Evolutionary conservation across 2,113 vertebrate species (phyloP).

Genomic region (Recurvirostra avosetta): DNA sequence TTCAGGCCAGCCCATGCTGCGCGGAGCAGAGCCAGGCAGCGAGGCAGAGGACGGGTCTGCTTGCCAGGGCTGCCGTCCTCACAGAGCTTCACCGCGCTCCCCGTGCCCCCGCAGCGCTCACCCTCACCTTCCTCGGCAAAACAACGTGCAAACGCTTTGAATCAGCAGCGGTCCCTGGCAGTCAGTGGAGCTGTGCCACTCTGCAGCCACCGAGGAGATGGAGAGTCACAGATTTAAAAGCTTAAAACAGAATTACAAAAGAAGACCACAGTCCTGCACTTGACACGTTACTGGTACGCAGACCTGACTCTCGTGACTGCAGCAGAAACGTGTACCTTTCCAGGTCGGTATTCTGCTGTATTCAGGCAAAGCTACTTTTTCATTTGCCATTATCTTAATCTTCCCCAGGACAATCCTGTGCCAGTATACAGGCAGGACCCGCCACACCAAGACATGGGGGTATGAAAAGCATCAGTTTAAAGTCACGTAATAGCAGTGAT

Average conservation of each 20-base stretch:
- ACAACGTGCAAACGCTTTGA: rapidly evolving
- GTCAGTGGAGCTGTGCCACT: neutral
- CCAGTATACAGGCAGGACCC: neutral
- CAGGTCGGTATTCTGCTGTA: neutral
- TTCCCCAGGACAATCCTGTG: neutral
- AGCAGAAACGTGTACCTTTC: neutral
- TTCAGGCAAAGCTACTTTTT: neutral
- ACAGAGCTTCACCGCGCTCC: rapidly evolving
- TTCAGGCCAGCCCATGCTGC: neutral
- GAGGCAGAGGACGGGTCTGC: neutral
- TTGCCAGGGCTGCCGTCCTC: neutral
- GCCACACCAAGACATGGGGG: rapidly evolving
- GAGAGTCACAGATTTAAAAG: neutral
- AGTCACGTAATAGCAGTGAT: neutral
- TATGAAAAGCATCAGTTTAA: neutral
- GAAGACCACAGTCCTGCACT: too few relatives aligned
- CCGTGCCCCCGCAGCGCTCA: rapidly evolving
- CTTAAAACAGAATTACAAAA: neutral
- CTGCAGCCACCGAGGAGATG: neutral
- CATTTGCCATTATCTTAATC: neutral
- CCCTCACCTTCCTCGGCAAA: neutral
- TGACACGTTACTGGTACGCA: rapidly evolving
- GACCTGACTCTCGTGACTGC: neutral
- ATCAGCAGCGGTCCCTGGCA: too few relatives aligned
- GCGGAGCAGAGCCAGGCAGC: neutral